Evolutionary conservation across 2,797 vertebrate species (phyloP), one percentile per base, ranked within the genome.

Genomic region (Aeoliscus strigatus): DNA sequence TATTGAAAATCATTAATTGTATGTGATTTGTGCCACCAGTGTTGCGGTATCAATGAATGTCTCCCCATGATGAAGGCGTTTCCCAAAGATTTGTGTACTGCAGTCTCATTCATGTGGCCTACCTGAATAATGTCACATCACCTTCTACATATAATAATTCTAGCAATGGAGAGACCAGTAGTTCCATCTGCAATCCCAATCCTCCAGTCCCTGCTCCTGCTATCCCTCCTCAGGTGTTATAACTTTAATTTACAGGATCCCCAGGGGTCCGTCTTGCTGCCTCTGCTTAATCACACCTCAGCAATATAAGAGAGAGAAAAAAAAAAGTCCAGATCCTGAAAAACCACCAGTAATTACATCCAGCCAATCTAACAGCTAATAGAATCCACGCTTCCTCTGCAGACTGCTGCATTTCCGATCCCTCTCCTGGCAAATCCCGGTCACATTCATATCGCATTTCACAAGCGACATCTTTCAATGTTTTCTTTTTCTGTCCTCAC

Each of bases 1-100:
- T 61, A 73, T 75, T 70, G 73, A 82, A 78, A 83, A 83, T 79
- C 67, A 66, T 79, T 84, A 80, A 85, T 86, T 83, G 78, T 83
- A 85, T 85, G 86, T 86, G 80, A 86, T 82, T 81, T 29, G 34
- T 76, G 83, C 80, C 79, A 77, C 60, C 40, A 68, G 80, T 70
- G 28, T 52, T 66, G n/a, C n/a, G n/a, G n/a, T n/a, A n/a, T n/a
- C n/a, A n/a, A n/a, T n/a, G n/a, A n/a, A n/a, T n/a, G n/a, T n/a
- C n/a, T n/a, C n/a, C n/a, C n/a, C n/a, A n/a, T n/a, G n/a, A n/a
- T n/a, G n/a, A n/a, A n/a, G n/a, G n/a, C n/a, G n/a, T n/a, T n/a
- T n/a, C n/a, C n/a, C n/a, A n/a, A n/a, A n/a, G n/a, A n/a, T n/a
- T n/a, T n/a, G 33, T 40, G 25, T 55, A 4, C 21, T 23, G 4